Evolutionary conservation across 2,888 invertebrate genomes (phyloP).

Genomic region (Drosophila antonietae): DNA sequence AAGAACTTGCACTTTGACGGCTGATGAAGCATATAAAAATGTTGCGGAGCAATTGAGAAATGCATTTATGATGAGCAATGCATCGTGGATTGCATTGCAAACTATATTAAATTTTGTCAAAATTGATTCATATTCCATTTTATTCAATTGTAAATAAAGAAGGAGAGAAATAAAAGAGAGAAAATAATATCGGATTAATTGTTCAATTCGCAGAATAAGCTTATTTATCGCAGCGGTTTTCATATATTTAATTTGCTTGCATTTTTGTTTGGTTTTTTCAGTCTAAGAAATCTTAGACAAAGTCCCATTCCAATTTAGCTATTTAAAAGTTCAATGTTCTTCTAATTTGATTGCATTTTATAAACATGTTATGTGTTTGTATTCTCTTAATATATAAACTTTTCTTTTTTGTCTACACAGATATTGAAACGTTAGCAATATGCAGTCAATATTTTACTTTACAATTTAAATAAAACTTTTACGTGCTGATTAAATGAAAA

Average conservation of each 20-base stretch:
- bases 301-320: background rate
- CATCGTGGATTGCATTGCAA: background rate
- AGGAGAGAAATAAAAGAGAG: too few relatives aligned
- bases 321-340: background rate
- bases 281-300: background rate
- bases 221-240: background rate
- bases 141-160: too few relatives aligned
- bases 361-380: background rate
- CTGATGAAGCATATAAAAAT: background rate
- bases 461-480: background rate
- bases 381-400: background rate
- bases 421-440: background rate
- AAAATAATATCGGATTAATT: too few relatives aligned
- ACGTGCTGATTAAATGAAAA: background rate
- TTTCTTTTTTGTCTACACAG: background rate
- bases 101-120: too few relatives aligned
- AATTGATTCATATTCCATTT: too few relatives aligned
- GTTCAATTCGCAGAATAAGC: too few relatives aligned
- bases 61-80: background rate
- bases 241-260: background rate
- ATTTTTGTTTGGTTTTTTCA: background rate
- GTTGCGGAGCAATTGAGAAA: background rate
- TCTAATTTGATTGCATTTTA: background rate
- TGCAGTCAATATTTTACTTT: background rate
- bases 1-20: background rate